phyloP scores from a whole-genome alignment of 2,888 invertebrate genomes.

The Autographa pulchrina region DNA sequence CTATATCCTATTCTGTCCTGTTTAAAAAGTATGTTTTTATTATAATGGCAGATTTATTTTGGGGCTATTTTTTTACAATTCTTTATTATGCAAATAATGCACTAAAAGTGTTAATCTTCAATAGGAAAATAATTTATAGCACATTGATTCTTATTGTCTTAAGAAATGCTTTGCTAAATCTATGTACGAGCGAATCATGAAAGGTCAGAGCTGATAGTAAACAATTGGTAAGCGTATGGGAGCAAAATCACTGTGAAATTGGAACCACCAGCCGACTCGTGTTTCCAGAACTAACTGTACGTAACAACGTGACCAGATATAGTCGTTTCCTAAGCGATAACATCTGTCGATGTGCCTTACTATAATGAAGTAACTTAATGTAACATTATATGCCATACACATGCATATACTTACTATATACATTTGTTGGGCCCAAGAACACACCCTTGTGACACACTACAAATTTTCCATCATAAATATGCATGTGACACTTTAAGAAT shows the following conservation, averaged over 20 bases:
- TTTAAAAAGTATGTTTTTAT: conserved; percentile 33
- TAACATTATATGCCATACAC: conserved; percentile 50
- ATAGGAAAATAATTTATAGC: neutral
- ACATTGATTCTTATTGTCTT: neutral
- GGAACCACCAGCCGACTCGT: conserved; percentile 64
- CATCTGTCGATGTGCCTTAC: conserved; percentile 69
- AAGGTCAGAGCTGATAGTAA: conserved; percentile 24
- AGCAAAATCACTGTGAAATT: conserved; percentile 65
- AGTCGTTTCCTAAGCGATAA: conserved; percentile 72
- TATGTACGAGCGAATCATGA: conserved; percentile 27
- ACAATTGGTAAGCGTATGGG: conserved; percentile 50
- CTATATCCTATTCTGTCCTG: conserved; percentile 60
- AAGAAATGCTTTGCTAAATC: neutral
- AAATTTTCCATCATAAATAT: conserved; percentile 4
- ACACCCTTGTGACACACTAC: conserved; percentile 50
- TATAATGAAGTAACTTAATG: conserved; percentile 62
- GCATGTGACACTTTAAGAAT: neutral
- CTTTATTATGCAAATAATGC: too few relatives aligned
- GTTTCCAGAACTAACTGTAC: conserved; percentile 74
- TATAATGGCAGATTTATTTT: neutral
- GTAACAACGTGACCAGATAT: conserved; percentile 75
- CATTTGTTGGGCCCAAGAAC: conserved; percentile 54
- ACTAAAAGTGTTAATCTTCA: neutral
- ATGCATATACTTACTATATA: conserved; percentile 25
- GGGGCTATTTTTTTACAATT: neutral